These are phyloP conservation scores for Syngnathus rostellatus DNA, from an alignment of 2,797 vertebrate genomes.

Conservation along the genomic window DNA sequence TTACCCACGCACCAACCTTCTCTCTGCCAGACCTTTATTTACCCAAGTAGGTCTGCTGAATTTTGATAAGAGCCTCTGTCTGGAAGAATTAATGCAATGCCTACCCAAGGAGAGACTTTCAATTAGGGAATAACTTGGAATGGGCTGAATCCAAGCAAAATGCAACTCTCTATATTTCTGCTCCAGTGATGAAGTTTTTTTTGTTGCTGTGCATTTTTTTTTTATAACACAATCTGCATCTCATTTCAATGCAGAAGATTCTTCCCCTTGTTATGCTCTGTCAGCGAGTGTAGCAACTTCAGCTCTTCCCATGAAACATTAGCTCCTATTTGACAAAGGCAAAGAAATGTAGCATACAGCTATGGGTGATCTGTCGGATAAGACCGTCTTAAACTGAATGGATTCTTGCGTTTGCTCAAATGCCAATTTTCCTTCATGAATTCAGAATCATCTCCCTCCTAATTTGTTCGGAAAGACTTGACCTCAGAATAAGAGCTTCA, in stretches of 20 bases:
- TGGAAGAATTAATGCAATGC: constrained; percentile 66
- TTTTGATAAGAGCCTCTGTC: constrained; percentile 75
- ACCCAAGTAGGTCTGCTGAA: constrained; percentile 71
- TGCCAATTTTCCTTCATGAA: constrained; percentile 43
- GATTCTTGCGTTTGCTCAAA: not conserved
- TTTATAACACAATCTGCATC: not conserved
- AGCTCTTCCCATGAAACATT: not conserved
- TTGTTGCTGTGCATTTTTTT: not conserved
- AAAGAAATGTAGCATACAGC: not conserved
- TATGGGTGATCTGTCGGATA: not conserved
- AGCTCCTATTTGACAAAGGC: not conserved
- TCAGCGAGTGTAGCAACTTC: not conserved
- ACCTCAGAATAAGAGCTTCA: not conserved
- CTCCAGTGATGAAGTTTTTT: not conserved
- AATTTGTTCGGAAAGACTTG: constrained; percentile 43
- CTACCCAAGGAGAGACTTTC: constrained; percentile 60
- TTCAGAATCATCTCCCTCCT: constrained; percentile 47
- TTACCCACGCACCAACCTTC: constrained; percentile 32
- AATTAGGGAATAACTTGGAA: constrained; percentile 45
- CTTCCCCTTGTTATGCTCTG: not conserved
- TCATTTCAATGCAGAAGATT: not conserved
- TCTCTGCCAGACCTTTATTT: constrained; percentile 58
- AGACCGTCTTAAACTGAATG: not conserved
- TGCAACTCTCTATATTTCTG: constrained; percentile 1
- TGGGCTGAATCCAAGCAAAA: constrained; percentile 37